Evolutionary conservation across 2,797 vertebrate genomes (phyloP), one percentile per base, ranked within the genome.

Genomic region (Hydrocynus forskahlii): DNA sequence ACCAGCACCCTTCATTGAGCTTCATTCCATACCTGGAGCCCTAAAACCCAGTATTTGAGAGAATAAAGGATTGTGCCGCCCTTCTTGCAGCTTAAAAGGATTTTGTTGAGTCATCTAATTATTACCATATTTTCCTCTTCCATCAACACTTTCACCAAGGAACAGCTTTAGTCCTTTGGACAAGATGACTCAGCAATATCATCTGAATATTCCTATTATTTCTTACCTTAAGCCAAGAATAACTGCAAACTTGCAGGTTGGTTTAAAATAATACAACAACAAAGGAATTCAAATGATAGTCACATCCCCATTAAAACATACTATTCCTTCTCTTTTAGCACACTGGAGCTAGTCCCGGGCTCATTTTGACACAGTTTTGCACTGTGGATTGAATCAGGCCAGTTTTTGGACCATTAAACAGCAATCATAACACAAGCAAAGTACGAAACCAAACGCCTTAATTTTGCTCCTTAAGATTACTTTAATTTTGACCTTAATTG

Each of bases 61-160:
- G 76, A 45, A 54, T 62, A 68, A 82, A 76, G 38, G 57, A 74
- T 67, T 63, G 4, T 17, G 12, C 54, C 62, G 50, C 16, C 29
- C 43, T 67, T 7, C 40, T 63, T 59, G 40, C 57, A 52, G 14
- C 12, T 66, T 59, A 66, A 62, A 76, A 64, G 16, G 63, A 66
- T 62, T 78, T 72, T 81, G 29, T 81, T 25, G 69, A 78, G 55
- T 84, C 57, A 55, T 76, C 64, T n/a, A 57, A 74, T 79, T 76
- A 79, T 77, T 48, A 81, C 25, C 62, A 82, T 73, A 81, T 83
- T 76, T 77, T 80, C 21, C 25, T 63, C 38, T 69, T 62, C 21
- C 60, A 19, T 73, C 74, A 71, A 62, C 66, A 76, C 40, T 40
- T 76, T 67, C 71, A 70, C 23, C 17, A 14, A 76, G 29, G 45